These are phyloP conservation scores for Ochropleura plecta DNA, from an alignment of 2,888 invertebrate genomes.

Conservation along the genomic window DNA sequence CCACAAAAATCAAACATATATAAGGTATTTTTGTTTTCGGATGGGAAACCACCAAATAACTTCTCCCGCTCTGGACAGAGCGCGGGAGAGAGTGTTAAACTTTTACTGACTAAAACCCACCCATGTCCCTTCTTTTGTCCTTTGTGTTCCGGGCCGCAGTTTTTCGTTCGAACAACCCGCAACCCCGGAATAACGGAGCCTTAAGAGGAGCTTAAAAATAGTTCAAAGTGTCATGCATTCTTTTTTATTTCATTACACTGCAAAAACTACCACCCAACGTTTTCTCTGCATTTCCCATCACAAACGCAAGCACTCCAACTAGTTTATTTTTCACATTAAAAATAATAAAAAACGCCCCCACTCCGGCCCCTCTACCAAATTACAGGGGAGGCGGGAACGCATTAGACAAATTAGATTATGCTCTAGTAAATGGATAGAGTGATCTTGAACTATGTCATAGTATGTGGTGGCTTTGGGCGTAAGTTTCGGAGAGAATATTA, in stretches of 20 bases:
- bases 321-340: slow-evolving; percentile 49
- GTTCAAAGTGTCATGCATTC: background rate
- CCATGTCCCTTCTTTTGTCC: too few species aligned
- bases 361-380: slow-evolving; percentile 41
- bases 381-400: slow-evolving; percentile 55
- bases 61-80: too few species aligned
- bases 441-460: slow-evolving; percentile 2
- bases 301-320: slow-evolving; percentile 49
- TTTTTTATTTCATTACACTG: background rate
- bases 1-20: too few species aligned
- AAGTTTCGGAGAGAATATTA: too few species aligned
- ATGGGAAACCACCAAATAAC: too few species aligned
- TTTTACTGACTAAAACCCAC: too few species aligned
- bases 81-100: too few species aligned
- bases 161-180: too few species aligned
- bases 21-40: too few species aligned
- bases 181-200: too few species aligned
- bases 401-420: slow-evolving; percentile 71
- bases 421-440: slow-evolving; percentile 50
- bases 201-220: background rate
- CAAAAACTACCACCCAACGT: background rate
- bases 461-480: too few species aligned
- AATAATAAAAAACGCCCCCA: slow-evolving; percentile 51
- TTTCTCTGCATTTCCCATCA: slow-evolving; percentile 35
- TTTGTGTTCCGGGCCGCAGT: too few species aligned